These are phyloP conservation scores for Megathymus violae DNA, from an alignment of 1,140 invertebrate genomes.

Conservation along the genomic window DNA sequence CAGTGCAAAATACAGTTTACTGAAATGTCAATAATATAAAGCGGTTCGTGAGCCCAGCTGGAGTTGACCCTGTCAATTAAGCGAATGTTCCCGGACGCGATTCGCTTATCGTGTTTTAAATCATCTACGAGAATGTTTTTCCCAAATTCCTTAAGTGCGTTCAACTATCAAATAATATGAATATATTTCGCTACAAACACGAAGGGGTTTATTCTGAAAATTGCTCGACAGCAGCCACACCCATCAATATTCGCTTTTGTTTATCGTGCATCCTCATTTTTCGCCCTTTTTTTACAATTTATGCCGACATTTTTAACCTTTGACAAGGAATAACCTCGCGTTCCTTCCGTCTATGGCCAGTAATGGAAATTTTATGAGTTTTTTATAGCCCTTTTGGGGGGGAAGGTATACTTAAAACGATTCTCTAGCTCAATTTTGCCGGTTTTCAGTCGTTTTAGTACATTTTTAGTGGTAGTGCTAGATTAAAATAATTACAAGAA, in stretches of 20 bases:
- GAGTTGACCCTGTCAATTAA: too few species aligned
- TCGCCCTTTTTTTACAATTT: conserved; percentile 38
- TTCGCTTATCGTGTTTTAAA: too few species aligned
- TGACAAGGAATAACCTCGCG: conserved; percentile 25
- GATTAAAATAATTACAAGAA: neutral
- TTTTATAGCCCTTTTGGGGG: conserved; percentile 24
- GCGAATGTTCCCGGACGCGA: too few species aligned
- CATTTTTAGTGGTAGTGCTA: neutral
- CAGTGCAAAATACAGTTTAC: too few species aligned
- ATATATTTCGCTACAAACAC: conserved; percentile 12
- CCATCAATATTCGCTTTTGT: conserved; percentile 39
- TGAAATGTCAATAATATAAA: too few species aligned
- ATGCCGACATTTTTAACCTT: conserved; percentile 39
- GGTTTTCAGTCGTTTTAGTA: conserved; percentile 1
- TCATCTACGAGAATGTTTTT: neutral
- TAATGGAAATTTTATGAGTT: conserved; percentile 35
- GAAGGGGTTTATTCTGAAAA: conserved; percentile 28
- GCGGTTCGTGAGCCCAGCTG: too few species aligned
- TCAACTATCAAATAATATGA: conserved; percentile 7
- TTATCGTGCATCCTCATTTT: conserved; percentile 23
- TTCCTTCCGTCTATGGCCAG: conserved; percentile 21
- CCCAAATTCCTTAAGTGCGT: conserved; percentile 3
- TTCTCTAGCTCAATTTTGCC: conserved; percentile 5
- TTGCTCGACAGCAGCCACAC: conserved; percentile 33
- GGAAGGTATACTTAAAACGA: conserved; percentile 27